phyloP scores from a whole-genome alignment of 1,140 invertebrate species.

The Heliconius melpomene region DNA sequence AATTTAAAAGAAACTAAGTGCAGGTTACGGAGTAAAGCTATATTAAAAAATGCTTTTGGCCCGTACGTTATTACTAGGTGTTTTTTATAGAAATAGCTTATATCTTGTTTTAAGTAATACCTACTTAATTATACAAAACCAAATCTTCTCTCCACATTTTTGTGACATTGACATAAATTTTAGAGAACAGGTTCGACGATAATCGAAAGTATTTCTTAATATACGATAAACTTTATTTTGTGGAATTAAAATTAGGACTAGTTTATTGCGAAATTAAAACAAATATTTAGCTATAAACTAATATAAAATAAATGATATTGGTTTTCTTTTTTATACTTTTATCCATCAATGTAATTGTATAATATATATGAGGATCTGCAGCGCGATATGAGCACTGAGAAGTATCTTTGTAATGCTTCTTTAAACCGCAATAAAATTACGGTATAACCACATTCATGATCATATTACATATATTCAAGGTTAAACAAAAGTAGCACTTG shows the following conservation, averaged over 20 bases:
- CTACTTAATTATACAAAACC: conserved; percentile 5
- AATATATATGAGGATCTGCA: background rate
- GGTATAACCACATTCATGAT: background rate
- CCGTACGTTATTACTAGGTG: no score
- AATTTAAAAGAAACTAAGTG: no score
- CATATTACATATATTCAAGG: conserved; percentile 9
- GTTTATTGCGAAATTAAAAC: background rate
- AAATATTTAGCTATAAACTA: background rate
- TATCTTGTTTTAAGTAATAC: background rate
- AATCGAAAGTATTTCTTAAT: conserved; percentile 61
- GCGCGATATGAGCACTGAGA: background rate
- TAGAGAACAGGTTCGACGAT: conserved; percentile 59
- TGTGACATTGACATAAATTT: conserved; percentile 72
- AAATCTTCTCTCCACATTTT: conserved; percentile 57
- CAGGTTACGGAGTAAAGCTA: no score
- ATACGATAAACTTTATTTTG: conserved; percentile 14
- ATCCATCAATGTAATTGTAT: background rate
- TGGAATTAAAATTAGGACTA: background rate
- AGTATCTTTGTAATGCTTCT: background rate
- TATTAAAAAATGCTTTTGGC: no score
- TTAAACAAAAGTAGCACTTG: background rate
- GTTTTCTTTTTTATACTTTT: background rate
- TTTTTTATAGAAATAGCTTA: no score
- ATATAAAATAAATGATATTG: background rate
- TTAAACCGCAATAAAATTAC: conserved; percentile 1